Base-by-base conservation (phyloP, 92 coral and sea anemone genomes). In the Blastomussa wellsi region DNA sequence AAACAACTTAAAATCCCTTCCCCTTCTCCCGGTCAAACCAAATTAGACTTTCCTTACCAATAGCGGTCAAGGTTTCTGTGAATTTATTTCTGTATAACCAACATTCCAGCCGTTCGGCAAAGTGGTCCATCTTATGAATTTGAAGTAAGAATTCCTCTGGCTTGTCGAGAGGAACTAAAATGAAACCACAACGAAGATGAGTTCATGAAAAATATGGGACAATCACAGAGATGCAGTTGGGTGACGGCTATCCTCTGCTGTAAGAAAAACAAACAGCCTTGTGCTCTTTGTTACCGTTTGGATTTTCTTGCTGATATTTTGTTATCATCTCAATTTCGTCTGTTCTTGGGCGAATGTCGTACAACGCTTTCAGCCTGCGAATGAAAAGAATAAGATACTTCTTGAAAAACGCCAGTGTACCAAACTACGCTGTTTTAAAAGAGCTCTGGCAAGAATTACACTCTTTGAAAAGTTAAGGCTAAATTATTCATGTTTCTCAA, bases 81-180 rank as follows among this genome's bases (percentile, higher is more conserved):
- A 95, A 95, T 74, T 90, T 92, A 37, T 97, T 95, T 78, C 91
- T 93, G 90, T 86, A 95, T 66, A 97, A 82, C 99, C 99, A 97
- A 68, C 97, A 93, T 74, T 97, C 99, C 76, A 97, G 90, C 33
- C 99, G 91, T 71, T 97, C 99, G 20, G 93, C 88, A 82, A 97
- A 95, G 92, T 97, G 99, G 42, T 93, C 92, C 97, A 97, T 97
- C 88, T 92, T 97, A 71, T 90, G 96, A 53, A 97, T 86, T 64
- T 93, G 95, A 59, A 88, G 79, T 79, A 95, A 84, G 55, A 97
- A 97, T 76, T 97, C 99, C 72, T 97, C 99, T 31, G 99, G 99
- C 82, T 97, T 97, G 88, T 97, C 99, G 72, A 96, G 88, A 20
- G 93, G 90, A 8, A 89, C 98, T 96, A 42, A 59, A 85, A 49